Evolutionary conservation across 1,140 invertebrate species (phyloP), one percentile per base, ranked within the genome.

Genomic region (Drosophila ficusphila): DNA sequence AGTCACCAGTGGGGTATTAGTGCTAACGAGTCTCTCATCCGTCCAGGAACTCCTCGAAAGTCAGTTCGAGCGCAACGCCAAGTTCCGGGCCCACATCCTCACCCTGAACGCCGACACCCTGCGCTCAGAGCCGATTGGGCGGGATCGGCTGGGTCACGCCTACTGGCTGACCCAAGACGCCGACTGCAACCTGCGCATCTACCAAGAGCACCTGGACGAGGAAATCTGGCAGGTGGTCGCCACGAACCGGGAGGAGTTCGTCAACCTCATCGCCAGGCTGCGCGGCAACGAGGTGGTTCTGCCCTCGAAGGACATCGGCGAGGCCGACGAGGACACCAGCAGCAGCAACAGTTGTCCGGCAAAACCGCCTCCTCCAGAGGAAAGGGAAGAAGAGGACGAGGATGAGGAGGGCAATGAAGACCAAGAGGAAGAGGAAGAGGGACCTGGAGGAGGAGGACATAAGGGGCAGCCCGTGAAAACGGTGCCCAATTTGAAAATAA

Each of bases 141-240:
- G 95, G 72, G 98, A 99, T 92, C 96, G 96, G 75, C 93, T 95
- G 82, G 98, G 98, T 6, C 94, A 96, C 89, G 93, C 95, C 5
- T 99, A 99, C 92, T 99, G 98, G 98, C 96, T 96, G 88, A 96
- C 98, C 81, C 93, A 97, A 61, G 98, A 99, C 91, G 94, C 95
- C 70, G 95, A 97, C 52, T 95, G 95, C 76, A 98, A 99, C 92
- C 93, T 99, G 36, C 94, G 97, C 67, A 94, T 99, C 18, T 99
- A 98, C 91, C 95, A 95, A 83, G 98, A 99, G 93, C 97, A 99
- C 90, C 94, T 96, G 53, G 98, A 99, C 92, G 98, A 99, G 89
- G 97, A 99, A 90, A 97, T 96, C 12, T 99, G 98, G 98, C 95
- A 96, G 90, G 92, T 99, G 33, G 95, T 99, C 68, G 98, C 97